phyloP scores from a whole-genome alignment of 92 coral and sea anemone species.

The Parazoanthus swiftii region DNA sequence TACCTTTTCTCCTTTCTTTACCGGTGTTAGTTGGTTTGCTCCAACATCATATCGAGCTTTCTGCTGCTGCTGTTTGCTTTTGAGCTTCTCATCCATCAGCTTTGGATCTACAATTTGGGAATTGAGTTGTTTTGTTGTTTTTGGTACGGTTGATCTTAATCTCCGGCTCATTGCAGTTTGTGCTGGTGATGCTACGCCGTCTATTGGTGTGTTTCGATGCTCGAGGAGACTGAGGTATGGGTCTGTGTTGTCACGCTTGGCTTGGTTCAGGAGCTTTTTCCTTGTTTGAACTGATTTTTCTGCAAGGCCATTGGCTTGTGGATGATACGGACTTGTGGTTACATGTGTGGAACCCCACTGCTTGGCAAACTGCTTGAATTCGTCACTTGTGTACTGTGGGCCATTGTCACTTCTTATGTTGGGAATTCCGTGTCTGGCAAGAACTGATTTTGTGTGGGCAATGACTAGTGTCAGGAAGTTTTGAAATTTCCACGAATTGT shows the following conservation, averaged over 20 bases:
- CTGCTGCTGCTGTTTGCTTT: neutral
- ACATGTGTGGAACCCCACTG: neutral
- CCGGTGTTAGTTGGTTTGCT: neutral
- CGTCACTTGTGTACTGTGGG: neutral
- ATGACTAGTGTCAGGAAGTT: too few relatives aligned
- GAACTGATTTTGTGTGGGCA: too few relatives aligned
- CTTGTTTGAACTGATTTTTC: neutral
- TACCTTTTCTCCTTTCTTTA: neutral
- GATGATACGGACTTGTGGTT: neutral
- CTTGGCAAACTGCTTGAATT: too few relatives aligned
- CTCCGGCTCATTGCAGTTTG: neutral
- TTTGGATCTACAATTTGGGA: conserved; percentile 8
- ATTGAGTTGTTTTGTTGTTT: neutral
- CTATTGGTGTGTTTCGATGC: conserved; percentile 7
- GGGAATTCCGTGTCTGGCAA: too few relatives aligned
- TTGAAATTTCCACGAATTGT: too few relatives aligned
- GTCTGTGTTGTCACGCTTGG: neutral
- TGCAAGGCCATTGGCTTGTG: neutral
- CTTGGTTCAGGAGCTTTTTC: neutral
- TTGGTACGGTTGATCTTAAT: neutral
- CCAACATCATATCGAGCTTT: neutral
- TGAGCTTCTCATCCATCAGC: conserved; percentile 7
- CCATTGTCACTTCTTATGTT: neutral
- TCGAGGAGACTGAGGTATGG: conserved; percentile 5
- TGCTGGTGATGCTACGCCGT: neutral